Evolutionary conservation across 92 coral and sea anemone species (phyloP).

Genomic region (Umimayanthus kanabou): DNA sequence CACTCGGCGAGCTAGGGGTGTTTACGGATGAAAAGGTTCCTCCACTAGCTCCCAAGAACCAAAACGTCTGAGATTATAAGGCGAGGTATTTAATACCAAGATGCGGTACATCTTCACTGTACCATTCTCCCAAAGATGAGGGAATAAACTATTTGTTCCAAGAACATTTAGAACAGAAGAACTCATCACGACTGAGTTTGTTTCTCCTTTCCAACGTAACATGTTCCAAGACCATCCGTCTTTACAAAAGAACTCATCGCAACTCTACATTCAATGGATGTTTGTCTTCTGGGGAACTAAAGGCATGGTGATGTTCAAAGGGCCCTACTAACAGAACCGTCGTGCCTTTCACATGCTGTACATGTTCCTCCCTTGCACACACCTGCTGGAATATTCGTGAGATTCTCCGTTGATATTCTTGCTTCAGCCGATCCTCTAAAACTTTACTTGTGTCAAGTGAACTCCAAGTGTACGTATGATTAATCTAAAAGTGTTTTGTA

Average conservation of each 20-base stretch:
- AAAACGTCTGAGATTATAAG: no score
- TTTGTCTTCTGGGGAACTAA: neutral
- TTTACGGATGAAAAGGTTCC: no score
- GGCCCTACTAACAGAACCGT: neutral
- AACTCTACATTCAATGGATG: no score
- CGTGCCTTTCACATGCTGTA: neutral
- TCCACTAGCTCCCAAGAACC: no score
- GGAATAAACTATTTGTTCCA: no score
- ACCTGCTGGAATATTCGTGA: neutral
- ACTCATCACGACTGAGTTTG: neutral
- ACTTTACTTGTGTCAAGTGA: neutral
- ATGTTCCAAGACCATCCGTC: neutral
- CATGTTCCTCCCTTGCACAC: neutral
- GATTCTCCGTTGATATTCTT: neutral
- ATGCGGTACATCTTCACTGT: no score
- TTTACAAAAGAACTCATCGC: neutral
- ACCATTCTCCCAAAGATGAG: no score
- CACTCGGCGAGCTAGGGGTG: no score
- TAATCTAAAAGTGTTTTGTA: neutral
- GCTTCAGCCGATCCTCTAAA: neutral
- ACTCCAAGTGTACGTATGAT: neutral
- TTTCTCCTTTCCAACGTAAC: neutral
- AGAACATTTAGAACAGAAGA: neutral
- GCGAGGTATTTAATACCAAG: no score
- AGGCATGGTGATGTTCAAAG: neutral